Base-by-base conservation (phyloP, 2,113 vertebrate genomes). In the Cinclus mexicanus region DNA sequence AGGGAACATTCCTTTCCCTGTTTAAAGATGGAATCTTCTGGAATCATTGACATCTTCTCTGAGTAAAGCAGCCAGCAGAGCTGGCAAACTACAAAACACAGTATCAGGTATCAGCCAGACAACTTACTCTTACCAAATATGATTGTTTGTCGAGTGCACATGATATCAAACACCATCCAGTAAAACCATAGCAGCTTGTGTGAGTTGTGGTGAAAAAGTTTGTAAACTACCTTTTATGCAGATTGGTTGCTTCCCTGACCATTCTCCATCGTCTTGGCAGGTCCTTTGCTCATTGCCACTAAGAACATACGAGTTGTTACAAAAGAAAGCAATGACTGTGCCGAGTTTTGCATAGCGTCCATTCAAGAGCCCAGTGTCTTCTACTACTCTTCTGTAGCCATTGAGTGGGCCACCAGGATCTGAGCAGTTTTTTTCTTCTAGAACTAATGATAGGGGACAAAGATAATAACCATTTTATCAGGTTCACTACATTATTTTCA, bases 281-380 rank as follows among this genome's bases (percentile, higher is more conserved):
- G 98, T 99, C 95, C 99, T 98, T 94, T 99, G 98, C 65, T 98
- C 98, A 46, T 88, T 98, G 60, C 99, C 99, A 14, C 98, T 99
- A 65, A 99, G 98, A 90, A 99, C 98, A 93, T 99, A 99, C 0
- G 98, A 99, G 92, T 98, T 98, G 96, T 99, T 98, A 97, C 99
- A 99, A 86, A 99, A 98, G 97, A 99, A 99, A 95, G 99, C 98
- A 70, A 99, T 87, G 4, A 98, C 97, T 4, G 99, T 99, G 87
- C 99, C 98, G 39, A 98, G 86, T 95, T 97, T 98, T 76, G 93
- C 97, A 72, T 96, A 88, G 79, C 3, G 96, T 70, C 95, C 97
- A 17, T 89, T 90, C 78, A 99, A 97, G 65, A 98, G 97, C 19
- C 98, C 98, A 29, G 98, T 98, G 50, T 99, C 98, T 82, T 98